Evolutionary conservation across 2,888 invertebrate genomes (phyloP).

Genomic region (Galerucella nymphaeae): DNA sequence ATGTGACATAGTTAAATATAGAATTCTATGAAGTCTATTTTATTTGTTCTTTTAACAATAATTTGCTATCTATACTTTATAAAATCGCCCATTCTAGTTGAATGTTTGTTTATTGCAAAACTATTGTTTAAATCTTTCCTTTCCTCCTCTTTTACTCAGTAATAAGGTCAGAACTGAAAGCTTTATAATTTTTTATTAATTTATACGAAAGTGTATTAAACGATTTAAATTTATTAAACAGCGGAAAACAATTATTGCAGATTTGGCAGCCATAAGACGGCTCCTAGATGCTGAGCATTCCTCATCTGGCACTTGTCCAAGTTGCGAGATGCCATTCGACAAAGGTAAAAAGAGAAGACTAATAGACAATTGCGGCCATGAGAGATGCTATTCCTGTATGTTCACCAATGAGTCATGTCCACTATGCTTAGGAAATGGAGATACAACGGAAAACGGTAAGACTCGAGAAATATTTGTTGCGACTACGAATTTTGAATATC

Average conservation of each 20-base stretch:
- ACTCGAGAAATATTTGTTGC: neutral
- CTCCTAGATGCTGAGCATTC: slow-evolving; percentile 78
- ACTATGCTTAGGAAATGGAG: slow-evolving; percentile 69
- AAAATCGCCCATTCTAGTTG: too few relatives aligned
- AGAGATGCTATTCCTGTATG: slow-evolving; percentile 94
- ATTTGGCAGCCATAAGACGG: slow-evolving; percentile 85
- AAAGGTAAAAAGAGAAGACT: slow-evolving; percentile 95
- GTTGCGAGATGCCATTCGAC: slow-evolving; percentile 94
- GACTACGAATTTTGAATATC: neutral
- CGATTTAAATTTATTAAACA: slow-evolving; percentile 24
- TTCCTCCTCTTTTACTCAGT: too few relatives aligned
- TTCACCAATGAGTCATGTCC: slow-evolving; percentile 93
- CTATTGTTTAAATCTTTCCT: too few relatives aligned
- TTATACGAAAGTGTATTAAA: too few relatives aligned
- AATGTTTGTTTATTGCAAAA: too few relatives aligned
- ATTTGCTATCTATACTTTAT: too few relatives aligned
- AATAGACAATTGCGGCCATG: slow-evolving; percentile 96
- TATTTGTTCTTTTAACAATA: too few relatives aligned
- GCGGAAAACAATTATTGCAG: slow-evolving; percentile 67
- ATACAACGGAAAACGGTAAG: slow-evolving; percentile 47
- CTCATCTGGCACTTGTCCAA: slow-evolving; percentile 76
- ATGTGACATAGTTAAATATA: neutral
- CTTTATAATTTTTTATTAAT: too few relatives aligned
- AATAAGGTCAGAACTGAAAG: too few relatives aligned
- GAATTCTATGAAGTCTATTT: neutral